phyloP scores from a whole-genome alignment of 2,797 vertebrate species.

The Lacerta agilis region DNA sequence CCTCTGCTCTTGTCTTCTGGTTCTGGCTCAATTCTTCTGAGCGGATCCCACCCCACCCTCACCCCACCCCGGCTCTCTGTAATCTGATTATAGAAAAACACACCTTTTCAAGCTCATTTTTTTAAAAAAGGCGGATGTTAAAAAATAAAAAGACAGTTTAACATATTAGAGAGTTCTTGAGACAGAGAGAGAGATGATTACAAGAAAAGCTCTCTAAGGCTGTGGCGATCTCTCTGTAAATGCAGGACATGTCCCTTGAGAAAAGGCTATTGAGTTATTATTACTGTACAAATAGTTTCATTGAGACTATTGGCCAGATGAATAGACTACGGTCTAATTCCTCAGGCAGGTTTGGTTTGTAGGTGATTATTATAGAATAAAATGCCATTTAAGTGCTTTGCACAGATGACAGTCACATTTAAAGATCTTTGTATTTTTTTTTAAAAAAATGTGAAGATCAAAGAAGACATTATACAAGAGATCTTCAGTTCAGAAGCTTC shows the following conservation, averaged over 20 bases:
- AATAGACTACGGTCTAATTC: background rate
- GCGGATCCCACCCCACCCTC: no score
- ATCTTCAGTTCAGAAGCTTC: background rate
- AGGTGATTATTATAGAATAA: background rate
- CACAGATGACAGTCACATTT: background rate
- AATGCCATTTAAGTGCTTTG: background rate
- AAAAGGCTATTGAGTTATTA: background rate
- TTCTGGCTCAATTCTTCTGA: conserved; percentile 1
- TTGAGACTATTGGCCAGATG: background rate
- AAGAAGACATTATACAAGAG: background rate
- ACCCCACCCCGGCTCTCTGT: conserved; percentile 28
- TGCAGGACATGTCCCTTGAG: background rate
- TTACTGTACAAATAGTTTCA: conserved; percentile 17
- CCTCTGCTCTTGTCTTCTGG: background rate
- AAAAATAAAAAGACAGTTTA: conserved; percentile 26
- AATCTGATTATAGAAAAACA: conserved; percentile 15
- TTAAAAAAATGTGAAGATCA: no score
- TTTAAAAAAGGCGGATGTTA: conserved; percentile 22
- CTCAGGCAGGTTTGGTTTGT: background rate
- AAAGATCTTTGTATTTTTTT: background rate
- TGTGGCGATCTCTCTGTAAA: accelerated
- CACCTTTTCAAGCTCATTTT: conserved; percentile 25
- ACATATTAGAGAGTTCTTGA: background rate
- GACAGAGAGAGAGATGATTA: background rate
- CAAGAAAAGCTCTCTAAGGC: accelerated